Base-by-base conservation (phyloP, 1,140 invertebrate species). In the Drosophila grimshawi region DNA sequence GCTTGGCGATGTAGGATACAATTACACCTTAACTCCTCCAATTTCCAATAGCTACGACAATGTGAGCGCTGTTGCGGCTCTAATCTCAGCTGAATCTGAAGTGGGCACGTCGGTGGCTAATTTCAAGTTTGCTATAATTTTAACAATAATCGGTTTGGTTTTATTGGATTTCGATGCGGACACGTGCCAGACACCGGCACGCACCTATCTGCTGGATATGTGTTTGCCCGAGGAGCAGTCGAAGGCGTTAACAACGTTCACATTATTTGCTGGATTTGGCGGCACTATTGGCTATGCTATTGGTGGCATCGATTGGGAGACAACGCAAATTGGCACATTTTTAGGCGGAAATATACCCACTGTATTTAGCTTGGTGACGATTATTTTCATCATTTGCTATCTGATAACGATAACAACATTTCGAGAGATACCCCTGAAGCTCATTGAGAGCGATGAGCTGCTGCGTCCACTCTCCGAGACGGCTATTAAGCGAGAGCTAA, bases 121-220 rank as follows among this genome's bases (percentile, higher is more conserved):
- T 48, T 91, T 59, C 29, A 92, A 91, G 59, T 92, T 46, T 63
- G 95, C 95, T 7, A 94, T 97, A 45, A 94, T 97, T 69, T 95
- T 97, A 52, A 97, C 96, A 0, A 95, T 97, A 11, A 70, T 97
- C 0, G 97, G 97, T n/a, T 97, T 96, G 8, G 95, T 97, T 37
- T 81, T 97, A 10, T 92, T 97, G 46, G 97, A 98, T 90, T 97
- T 97, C 85, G 95, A 97, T 91, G 96, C 96, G 2, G 97, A 98
- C 77, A 96, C 96, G 11, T 97, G 96, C 78, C 97, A 97, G 81
- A 96, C 96, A 72, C 97, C 97, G 0, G 94, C 96, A 0, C 93
- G 97, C 76, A 95, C 97, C 29, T 97, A 97, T 92, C 93, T 98
- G n/a, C 93, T 97, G 5, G 97, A 97, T 77, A 95, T 97, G 43